phyloP scores from a whole-genome alignment of 2,113 vertebrate genomes.

The Psilopogon haemacephalus region DNA sequence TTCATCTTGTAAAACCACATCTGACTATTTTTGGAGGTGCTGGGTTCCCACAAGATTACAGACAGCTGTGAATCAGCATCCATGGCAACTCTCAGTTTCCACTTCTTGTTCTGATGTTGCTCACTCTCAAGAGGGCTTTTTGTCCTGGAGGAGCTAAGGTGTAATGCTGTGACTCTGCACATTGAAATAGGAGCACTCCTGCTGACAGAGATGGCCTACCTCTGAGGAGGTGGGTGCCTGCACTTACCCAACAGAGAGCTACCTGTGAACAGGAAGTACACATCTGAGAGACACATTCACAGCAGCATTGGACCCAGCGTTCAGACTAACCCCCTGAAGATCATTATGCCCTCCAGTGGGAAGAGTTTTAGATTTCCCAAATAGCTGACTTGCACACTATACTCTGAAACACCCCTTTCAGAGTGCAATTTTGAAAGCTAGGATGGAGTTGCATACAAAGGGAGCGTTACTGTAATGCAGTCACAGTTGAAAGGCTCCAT shows the following conservation, averaged over 20 bases:
- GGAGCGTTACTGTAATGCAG: not conserved
- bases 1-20: not conserved
- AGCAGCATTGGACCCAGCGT: not conserved
- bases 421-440: not conserved
- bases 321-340: not conserved
- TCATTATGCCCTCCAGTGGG: not conserved
- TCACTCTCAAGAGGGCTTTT: not conserved
- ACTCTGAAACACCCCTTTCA: not conserved
- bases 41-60: not conserved
- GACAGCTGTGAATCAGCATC: not conserved
- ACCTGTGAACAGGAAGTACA: not conserved
- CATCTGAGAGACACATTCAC: not conserved
- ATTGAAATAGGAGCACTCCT: not conserved
- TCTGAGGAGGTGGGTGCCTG: not conserved
- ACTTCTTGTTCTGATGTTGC: not conserved
- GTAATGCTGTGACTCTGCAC: not conserved
- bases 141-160: not conserved
- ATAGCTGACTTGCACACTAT: not conserved
- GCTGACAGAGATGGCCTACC: not conserved
- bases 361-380: slow-evolving; percentile 12
- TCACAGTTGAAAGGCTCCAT: slow-evolving; percentile 34
- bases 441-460: not conserved
- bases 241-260: not conserved
- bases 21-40: not conserved
- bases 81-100: not conserved